These are phyloP conservation scores for Adoxophyes honmai DNA, from an alignment of 1,140 invertebrate species.

Conservation along the genomic window DNA sequence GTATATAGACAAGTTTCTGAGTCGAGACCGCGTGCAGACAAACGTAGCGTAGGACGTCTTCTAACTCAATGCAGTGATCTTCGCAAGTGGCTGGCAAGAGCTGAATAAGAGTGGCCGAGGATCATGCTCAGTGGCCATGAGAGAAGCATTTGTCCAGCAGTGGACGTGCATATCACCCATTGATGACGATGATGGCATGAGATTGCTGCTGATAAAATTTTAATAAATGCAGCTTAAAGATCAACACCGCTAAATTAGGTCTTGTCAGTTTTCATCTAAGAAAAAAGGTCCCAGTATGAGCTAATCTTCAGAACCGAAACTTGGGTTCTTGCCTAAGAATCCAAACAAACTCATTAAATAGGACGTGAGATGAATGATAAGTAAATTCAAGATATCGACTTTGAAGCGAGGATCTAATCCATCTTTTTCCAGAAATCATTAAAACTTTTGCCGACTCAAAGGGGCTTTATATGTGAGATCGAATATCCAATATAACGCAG, in stretches of 20 bases:
- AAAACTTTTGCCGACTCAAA: conserved; percentile 29
- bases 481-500: conserved; percentile 14
- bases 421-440: conserved; percentile 27
- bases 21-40: too few species aligned
- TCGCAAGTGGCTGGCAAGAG: too few species aligned
- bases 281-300: background rate
- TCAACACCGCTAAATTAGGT: background rate
- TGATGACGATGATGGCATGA: too few species aligned
- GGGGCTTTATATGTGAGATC: conserved; percentile 18
- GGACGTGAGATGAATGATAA: conserved; percentile 8
- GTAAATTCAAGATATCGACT: conserved; percentile 12
- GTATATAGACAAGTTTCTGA: too few species aligned
- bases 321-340: conserved; percentile 5
- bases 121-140: too few species aligned
- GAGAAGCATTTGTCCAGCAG: too few species aligned
- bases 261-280: background rate
- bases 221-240: too few species aligned
- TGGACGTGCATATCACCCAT: too few species aligned
- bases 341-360: conserved; percentile 15
- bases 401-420: conserved; percentile 15
- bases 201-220: too few species aligned
- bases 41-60: too few species aligned
- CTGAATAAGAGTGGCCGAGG: too few species aligned
- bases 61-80: too few species aligned
- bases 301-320: background rate